Evolutionary conservation across 2,797 vertebrate genomes (phyloP), one percentile per base, ranked within the genome.

Genomic region (Eospalax fontanierii): DNA sequence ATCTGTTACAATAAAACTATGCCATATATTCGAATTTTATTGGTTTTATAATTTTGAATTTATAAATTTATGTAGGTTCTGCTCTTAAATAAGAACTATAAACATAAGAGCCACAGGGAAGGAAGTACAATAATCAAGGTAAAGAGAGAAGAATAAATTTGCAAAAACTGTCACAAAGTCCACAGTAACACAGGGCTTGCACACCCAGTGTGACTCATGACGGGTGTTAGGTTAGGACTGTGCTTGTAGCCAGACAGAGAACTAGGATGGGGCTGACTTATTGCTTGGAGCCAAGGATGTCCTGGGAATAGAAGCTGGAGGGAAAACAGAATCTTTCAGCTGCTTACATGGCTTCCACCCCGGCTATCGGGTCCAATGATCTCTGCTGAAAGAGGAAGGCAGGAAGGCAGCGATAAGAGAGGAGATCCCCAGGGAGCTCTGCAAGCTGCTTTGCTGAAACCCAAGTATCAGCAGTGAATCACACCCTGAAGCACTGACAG

Each of bases 401-500:
- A 38, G 10, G 35, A 92, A 89, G 59, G 33, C 68, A 70, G 76
- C 68, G 50, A 66, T 71, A 87, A 85, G 43, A 61, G 59, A 93
- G 70, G 79, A 82, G 73, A 78, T 54, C 76, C 57, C 30, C 30
- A 50, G n/a, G 80, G 82, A 96, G 75, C 92, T 92, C 40, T 78
- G 84, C 75, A 84, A 95, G n/a, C 46, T 79, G 81, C 80, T 95
- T 78, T 96, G 78, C 40, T 57, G 89, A 87, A 79, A 88, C 65
- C 75, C 28, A 68, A 57, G 46, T 46, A 38, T 84, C 46, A 73
- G 35, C 40, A 43, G 83, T 89, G 86, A 86, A 94, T 70, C 81
- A 87, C 4, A 70, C 46, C 43, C 28, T 6, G 6, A 24, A 68
- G 59, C 74, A 93, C 87, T 30, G 30, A 80, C 82, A 87, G 10